These are phyloP conservation scores for Alces alces DNA, from an alignment of 2,113 vertebrate species.

Conservation along the genomic window DNA sequence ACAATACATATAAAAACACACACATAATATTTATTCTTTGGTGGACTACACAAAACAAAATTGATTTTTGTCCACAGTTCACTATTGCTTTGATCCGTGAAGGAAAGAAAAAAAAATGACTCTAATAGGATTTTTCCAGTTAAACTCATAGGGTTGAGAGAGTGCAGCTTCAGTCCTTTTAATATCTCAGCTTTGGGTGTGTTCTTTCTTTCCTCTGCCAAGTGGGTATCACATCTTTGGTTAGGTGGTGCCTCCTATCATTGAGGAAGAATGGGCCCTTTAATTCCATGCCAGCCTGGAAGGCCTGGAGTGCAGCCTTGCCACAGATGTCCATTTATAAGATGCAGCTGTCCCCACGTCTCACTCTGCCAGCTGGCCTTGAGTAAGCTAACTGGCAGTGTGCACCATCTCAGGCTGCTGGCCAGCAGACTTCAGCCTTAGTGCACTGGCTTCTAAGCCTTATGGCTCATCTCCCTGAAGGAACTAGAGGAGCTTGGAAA, in stretches of 20 bases:
- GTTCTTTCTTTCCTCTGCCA: neutral
- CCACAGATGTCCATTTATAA: constrained; percentile 67
- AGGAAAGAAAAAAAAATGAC: neutral
- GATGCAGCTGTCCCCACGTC: constrained; percentile 58
- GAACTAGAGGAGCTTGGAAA: neutral
- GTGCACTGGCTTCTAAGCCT: neutral
- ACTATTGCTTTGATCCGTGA: neutral
- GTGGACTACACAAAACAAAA: neutral
- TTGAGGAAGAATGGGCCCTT: constrained; percentile 1
- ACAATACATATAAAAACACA: neutral
- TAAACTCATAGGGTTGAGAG: neutral
- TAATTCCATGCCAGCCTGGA: neutral
- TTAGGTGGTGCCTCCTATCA: constrained; percentile 9
- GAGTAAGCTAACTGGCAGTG: neutral
- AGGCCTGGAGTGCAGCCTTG: constrained; percentile 5
- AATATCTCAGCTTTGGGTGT: neutral
- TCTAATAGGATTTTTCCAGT: neutral
- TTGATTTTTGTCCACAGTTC: neutral
- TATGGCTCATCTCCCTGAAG: neutral
- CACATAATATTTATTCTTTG: neutral
- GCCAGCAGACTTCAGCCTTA: neutral
- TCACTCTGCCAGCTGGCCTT: constrained; percentile 59
- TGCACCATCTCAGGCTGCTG: constrained; percentile 6
- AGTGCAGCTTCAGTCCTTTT: neutral
- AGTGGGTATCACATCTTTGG: neutral